Base-by-base conservation (phyloP, 1,140 invertebrate species). In the Procambarus virginalis region DNA sequence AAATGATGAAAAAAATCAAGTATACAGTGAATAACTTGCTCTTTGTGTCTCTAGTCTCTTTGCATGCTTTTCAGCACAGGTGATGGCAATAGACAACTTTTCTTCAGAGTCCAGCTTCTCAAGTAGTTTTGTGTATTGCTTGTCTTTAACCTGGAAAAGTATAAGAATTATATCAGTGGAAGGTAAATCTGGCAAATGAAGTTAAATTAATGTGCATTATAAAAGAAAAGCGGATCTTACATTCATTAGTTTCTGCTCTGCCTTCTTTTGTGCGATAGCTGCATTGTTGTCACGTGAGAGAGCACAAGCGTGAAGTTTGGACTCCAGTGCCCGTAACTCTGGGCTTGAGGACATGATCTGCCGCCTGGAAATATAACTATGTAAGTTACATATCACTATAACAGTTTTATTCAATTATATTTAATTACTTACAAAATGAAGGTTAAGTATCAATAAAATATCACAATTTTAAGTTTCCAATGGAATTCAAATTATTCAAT, bases 251-350 rank as follows among this genome's bases (percentile, higher is more conserved):
- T 58, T 75, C 78, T 34, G 20, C 1, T 80, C 49, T 8, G 55
- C 86, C 48, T 82, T 22, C 55, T 88, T 88, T 70, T 88, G 78
- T 55, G 86, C 78, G 45, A 82, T 82, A 48, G 86, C 86, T 73
- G 86, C 77, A 60, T 22, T 51, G 78, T 88, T 88, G 49, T 88
- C 76, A 34, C 78, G 45, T 17, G 58, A 75, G 1, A 88, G 17
- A 17, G 86, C 86, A 81, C 86, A 88, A 12, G 86, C 79, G 49
- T 87, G 77, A 9, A 87, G 58, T 45, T 87, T 64, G 9, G 85
- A 80, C 20, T 87, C 90, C 48, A 82, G 58, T 70, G 73, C 84
- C 82, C 73, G 76, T 70, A 84, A 45, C 64, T 82, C 68, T 22
- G 68, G 80, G 48, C 60, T 83, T 20, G 73, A 84, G 34, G 51